Percentiles rank a stretch among this genome's conserved stretches.
Evolutionary conservation across 2,888 invertebrate species (phyloP).

Genomic region (Euclidia mi): DNA sequence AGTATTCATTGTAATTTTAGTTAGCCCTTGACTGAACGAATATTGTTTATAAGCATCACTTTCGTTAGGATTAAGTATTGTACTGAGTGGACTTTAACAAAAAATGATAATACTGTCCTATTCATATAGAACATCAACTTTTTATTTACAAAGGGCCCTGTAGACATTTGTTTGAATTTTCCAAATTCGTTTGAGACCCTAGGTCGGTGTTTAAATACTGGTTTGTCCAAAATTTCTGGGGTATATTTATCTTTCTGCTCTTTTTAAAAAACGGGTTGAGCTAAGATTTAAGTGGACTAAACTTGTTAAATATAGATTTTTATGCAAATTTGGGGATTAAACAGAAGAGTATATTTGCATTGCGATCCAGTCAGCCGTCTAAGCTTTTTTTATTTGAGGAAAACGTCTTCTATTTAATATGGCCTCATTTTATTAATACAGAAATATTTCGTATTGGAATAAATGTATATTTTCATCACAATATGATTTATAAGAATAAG

Average conservation of each 20-base stretch:
- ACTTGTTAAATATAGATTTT: slow-evolving; percentile 41
- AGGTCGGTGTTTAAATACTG: slow-evolving; percentile 45
- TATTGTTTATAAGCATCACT: not conserved
- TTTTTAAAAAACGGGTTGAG: slow-evolving; percentile 39
- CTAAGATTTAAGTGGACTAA: too few species aligned
- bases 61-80: slow-evolving; percentile 4
- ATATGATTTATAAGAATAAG: not conserved
- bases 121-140: slow-evolving; percentile 25
- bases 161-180: slow-evolving; percentile 43
- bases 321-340: slow-evolving; percentile 14
- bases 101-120: slow-evolving; percentile 29
- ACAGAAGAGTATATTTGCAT: slow-evolving; percentile 18
- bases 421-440: too few species aligned
- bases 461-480: too few species aligned
- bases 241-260: slow-evolving; percentile 44
- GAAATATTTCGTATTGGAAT: too few species aligned
- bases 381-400: slow-evolving; percentile 2
- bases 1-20: too few species aligned
- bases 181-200: slow-evolving; percentile 43
- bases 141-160: slow-evolving; percentile 40
- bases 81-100: not conserved
- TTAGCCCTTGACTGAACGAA: too few species aligned
- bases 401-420: not conserved
- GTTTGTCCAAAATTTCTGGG: slow-evolving; percentile 35
- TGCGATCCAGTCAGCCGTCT: not conserved